A percentile compares a stretch with the other conserved stretches of the same genome.
Evolutionary conservation across 2,888 invertebrate genomes (phyloP).

Genomic region (Leptinotarsa haldemani): DNA sequence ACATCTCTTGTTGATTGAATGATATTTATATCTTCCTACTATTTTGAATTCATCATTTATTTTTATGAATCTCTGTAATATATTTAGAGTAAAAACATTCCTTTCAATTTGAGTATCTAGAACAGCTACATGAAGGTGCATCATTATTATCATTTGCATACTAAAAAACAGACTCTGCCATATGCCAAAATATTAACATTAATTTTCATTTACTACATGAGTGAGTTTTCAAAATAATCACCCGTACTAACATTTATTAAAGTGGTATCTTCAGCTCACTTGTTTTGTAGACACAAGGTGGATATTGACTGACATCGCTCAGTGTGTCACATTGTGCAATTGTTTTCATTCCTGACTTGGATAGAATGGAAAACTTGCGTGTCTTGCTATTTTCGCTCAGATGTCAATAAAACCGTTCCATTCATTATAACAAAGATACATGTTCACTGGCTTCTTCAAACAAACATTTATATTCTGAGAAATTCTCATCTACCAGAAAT

Average conservation of each 20-base stretch:
- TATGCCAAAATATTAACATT: background rate
- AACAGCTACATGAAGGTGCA: too few species aligned
- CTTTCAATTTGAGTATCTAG: too few species aligned
- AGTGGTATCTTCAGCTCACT: conserved; percentile 19
- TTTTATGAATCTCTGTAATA: too few species aligned
- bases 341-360: conserved; percentile 1
- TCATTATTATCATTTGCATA: too few species aligned
- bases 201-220: background rate
- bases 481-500: background rate
- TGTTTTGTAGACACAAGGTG: conserved; percentile 20
- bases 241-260: conserved; percentile 19
- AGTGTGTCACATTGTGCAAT: conserved; percentile 24
- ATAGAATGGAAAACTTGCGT: background rate
- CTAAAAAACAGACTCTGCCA: background rate
- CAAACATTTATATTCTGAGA: background rate
- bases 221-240: background rate
- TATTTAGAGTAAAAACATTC: too few species aligned
- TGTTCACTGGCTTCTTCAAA: too few species aligned
- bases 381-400: background rate
- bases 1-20: too few species aligned
- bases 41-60: too few species aligned
- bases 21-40: too few species aligned
- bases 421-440: too few species aligned
- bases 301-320: conserved; percentile 11
- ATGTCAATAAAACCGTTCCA: too few species aligned